Evolutionary conservation across 2,113 vertebrate genomes (phyloP).

Genomic region (Limanda limanda): DNA sequence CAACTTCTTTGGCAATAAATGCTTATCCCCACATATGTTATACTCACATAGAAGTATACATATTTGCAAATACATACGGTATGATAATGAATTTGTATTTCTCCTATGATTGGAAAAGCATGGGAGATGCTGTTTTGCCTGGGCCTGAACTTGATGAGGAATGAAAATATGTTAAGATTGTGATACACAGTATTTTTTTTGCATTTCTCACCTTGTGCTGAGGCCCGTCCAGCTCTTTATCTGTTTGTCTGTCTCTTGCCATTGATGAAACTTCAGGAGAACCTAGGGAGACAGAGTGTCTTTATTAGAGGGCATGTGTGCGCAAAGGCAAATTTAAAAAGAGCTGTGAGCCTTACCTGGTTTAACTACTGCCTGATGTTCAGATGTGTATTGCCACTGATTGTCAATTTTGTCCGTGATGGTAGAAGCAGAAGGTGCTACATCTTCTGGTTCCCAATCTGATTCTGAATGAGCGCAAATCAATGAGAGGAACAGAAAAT

Average conservation of each 20-base stretch:
- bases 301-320: not conserved
- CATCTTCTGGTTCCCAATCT: conserved; percentile 75
- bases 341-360: conserved; percentile 38
- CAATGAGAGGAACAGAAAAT: not conserved
- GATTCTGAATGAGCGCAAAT: conserved; percentile 61
- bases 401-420: conserved; percentile 43
- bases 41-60: not conserved
- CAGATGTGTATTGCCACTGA: conserved; percentile 42
- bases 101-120: not conserved
- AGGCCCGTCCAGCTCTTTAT: conserved; percentile 39
- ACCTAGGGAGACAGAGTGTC: conserved; percentile 43
- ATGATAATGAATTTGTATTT: not conserved
- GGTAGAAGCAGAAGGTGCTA: not conserved
- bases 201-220: conserved; percentile 66
- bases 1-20: not conserved
- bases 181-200: conserved; percentile 7
- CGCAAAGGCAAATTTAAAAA: conserved; percentile 6
- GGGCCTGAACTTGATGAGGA: not conserved
- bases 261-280: conserved; percentile 28
- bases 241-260: conserved; percentile 16
- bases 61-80: not conserved
- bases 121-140: not conserved
- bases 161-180: not conserved
- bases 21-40: not conserved
- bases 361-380: conserved; percentile 25